phyloP scores from a whole-genome alignment of 2,797 vertebrate species.

The Hylomyscus alleni region DNA sequence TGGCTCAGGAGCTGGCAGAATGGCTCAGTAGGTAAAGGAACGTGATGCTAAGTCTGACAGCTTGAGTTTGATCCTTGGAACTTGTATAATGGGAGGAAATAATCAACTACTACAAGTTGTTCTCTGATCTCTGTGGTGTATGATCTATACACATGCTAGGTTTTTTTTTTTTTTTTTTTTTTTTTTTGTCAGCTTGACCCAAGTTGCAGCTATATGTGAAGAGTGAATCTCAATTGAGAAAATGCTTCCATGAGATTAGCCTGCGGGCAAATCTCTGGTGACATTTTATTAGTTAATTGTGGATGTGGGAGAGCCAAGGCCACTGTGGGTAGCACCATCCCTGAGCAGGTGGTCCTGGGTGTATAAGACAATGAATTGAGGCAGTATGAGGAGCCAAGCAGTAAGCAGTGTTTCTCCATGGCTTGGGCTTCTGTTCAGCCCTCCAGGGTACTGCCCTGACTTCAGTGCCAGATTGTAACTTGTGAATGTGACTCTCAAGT shows the following conservation, averaged over 20 bases:
- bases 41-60: not conserved
- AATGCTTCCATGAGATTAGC: not conserved
- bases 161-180: too few species aligned
- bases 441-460: too few species aligned
- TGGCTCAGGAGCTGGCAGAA: not conserved
- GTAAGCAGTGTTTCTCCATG: not conserved
- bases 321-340: not conserved
- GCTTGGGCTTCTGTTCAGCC: not conserved
- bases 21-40: not conserved
- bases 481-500: not conserved
- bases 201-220: not conserved
- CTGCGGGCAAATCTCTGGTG: not conserved
- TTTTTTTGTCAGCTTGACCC: not conserved
- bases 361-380: not conserved
- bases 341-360: not conserved
- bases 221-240: not conserved
- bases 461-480: not conserved
- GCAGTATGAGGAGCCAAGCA: not conserved
- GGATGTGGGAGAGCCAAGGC: not conserved
- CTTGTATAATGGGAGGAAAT: not conserved
- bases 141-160: too few species aligned
- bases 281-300: not conserved
- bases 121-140: not conserved
- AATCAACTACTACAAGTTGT: not conserved
- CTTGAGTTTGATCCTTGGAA: not conserved